Evolutionary conservation across 2,113 vertebrate species (phyloP).

Genomic region (Hippolais icterina): DNA sequence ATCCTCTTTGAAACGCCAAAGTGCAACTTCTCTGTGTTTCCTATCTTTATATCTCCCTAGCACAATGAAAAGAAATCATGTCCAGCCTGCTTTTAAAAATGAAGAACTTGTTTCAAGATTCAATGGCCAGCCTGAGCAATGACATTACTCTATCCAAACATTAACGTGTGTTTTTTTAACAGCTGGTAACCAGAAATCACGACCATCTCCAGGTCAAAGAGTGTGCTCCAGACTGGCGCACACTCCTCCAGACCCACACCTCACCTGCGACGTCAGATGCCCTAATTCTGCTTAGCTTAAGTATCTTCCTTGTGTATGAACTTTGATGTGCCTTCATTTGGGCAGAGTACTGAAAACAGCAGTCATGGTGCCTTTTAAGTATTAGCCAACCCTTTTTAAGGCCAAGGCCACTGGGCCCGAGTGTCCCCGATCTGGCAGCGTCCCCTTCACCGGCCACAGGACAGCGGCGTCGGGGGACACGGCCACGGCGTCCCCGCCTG

Average conservation of each 20-base stretch:
- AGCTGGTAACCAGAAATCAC: background rate
- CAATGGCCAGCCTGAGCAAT: fast-evolving
- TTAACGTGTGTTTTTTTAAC: background rate
- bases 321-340: background rate
- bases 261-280: fast-evolving
- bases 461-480: background rate
- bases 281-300: background rate
- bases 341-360: background rate
- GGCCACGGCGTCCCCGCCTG: background rate
- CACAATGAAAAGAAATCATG: fast-evolving
- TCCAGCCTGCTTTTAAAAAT: background rate
- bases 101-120: background rate
- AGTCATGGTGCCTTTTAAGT: background rate
- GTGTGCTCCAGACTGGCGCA: no score
- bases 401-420: background rate
- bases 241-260: background rate
- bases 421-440: background rate
- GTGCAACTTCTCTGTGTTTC: fast-evolving
- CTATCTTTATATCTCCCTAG: background rate
- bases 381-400: background rate
- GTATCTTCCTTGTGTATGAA: background rate
- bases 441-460: background rate
- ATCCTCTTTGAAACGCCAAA: fast-evolving
- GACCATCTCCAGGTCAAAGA: background rate
- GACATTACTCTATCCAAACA: background rate